Percentiles rank a stretch among this genome's conserved stretches.
phyloP scores from a whole-genome alignment of 2,888 invertebrate genomes.

The Chirona hameri region DNA sequence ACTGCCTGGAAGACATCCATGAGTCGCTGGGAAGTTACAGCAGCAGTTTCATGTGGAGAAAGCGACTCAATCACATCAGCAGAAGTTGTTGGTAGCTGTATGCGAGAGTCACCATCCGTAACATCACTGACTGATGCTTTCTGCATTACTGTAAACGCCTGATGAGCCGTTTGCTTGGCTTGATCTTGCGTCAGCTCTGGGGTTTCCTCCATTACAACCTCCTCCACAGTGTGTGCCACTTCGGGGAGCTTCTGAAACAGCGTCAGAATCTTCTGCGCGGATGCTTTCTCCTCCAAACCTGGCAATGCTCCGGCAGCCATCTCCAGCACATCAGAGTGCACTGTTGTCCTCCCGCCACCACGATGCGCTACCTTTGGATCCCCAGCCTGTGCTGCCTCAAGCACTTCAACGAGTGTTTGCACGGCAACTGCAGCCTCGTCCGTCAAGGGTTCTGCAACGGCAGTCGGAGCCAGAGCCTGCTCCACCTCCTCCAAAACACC shows the following conservation, averaged over 20 bases:
- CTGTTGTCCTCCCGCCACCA: background rate
- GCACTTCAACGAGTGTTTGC: background rate
- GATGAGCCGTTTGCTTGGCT: background rate
- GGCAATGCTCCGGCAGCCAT: background rate
- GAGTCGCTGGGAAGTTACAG: background rate
- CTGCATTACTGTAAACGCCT: background rate
- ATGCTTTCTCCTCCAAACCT: background rate
- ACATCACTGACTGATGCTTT: background rate
- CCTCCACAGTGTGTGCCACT: background rate
- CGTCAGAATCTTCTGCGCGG: background rate
- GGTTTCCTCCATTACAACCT: background rate
- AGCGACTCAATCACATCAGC: background rate
- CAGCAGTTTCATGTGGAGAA: background rate
- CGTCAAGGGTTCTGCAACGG: background rate
- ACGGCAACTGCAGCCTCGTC: background rate
- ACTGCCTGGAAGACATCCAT: background rate
- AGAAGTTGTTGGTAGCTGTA: background rate
- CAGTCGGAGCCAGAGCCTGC: background rate
- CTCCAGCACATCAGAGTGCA: background rate
- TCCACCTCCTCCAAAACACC: slow-evolving; percentile 12
- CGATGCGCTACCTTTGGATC: background rate
- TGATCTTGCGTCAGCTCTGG: background rate
- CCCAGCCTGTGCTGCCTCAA: background rate
- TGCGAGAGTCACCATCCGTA: background rate
- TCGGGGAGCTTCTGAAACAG: background rate